Conservation (phyloP, 1,140 invertebrate species). For the Macrocentrus cingulum region DNA sequence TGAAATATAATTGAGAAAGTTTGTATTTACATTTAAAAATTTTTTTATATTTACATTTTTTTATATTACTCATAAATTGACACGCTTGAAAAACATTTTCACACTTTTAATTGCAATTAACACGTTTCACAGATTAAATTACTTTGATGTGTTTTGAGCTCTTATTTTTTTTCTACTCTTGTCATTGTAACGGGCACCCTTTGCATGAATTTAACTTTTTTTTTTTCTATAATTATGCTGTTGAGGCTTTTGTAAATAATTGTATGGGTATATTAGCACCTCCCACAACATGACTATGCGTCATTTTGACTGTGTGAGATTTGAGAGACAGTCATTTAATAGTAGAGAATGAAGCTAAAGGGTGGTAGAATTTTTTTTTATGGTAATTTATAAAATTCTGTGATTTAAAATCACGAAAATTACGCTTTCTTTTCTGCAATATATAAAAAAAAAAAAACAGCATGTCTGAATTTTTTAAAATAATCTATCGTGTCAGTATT, state of each 20-base stretch:
- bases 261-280: slow-evolving; percentile 1
- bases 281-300: slow-evolving; percentile 3
- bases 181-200: not conserved
- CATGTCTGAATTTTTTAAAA: too few species aligned
- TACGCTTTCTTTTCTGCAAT: not conserved
- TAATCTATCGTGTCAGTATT: not conserved
- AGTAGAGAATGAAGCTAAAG: not conserved
- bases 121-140: slow-evolving; percentile 29
- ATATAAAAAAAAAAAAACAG: not conserved
- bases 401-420: slow-evolving; percentile 3
- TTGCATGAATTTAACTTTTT: slow-evolving; percentile 20
- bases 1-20: slow-evolving; percentile 5
- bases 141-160: slow-evolving; percentile 27
- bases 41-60: too few species aligned
- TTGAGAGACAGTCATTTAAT: too few species aligned
- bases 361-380: not conserved
- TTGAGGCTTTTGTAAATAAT: not conserved
- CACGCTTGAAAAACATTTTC: slow-evolving; percentile 28
- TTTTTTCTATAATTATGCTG: not conserved
- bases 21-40: too few species aligned
- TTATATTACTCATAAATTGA: too few species aligned
- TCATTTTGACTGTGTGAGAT: not conserved
- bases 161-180: slow-evolving; percentile 1
- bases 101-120: slow-evolving; percentile 37
- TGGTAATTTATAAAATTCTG: slow-evolving; percentile 2